phyloP scores from a whole-genome alignment of 2,888 invertebrate genomes.

The Ditula angustiorana region DNA sequence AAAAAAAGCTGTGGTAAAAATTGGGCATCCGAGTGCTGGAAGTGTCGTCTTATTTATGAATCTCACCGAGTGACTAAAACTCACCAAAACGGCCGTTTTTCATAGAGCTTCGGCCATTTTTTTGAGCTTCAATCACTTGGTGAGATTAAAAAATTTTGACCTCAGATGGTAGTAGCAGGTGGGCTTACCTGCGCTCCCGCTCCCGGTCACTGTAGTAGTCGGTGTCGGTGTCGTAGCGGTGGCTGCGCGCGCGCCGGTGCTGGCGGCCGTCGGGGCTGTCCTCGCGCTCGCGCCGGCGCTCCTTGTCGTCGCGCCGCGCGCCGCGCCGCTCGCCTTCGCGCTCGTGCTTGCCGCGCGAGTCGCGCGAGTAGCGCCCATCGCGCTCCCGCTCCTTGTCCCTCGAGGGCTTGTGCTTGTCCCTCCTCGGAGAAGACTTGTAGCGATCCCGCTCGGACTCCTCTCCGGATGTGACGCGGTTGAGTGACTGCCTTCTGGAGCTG shows the following conservation, averaged over 20 bases:
- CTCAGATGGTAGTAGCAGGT: no score
- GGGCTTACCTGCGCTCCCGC: constrained; percentile 77
- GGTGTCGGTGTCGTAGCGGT: constrained; percentile 82
- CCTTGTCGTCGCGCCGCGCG: constrained; percentile 61
- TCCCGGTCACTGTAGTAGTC: constrained; percentile 89
- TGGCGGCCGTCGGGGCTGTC: constrained; percentile 60
- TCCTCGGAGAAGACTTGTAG: constrained; percentile 69
- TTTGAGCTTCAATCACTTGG: no score
- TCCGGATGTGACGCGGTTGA: constrained; percentile 70
- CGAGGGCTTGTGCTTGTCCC: constrained; percentile 66
- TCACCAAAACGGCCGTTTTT: no score
- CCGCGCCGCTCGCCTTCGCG: constrained; percentile 64
- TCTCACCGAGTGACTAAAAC: no score
- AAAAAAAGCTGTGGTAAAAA: no score
- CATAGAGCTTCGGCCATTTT: no score
- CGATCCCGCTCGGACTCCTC: constrained; percentile 78
- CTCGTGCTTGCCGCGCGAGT: constrained; percentile 59
- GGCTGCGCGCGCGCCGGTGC: constrained; percentile 69
- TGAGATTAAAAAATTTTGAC: no score
- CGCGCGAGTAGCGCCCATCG: constrained; percentile 68
- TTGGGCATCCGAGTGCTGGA: no score
- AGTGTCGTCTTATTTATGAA: no score
- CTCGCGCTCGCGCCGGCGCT: constrained; percentile 52
- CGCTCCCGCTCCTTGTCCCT: constrained; percentile 60
- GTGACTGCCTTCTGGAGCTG: constrained; percentile 64